phyloP scores from a whole-genome alignment of 1,140 invertebrate species.

The Brachionus manjavacas region DNA sequence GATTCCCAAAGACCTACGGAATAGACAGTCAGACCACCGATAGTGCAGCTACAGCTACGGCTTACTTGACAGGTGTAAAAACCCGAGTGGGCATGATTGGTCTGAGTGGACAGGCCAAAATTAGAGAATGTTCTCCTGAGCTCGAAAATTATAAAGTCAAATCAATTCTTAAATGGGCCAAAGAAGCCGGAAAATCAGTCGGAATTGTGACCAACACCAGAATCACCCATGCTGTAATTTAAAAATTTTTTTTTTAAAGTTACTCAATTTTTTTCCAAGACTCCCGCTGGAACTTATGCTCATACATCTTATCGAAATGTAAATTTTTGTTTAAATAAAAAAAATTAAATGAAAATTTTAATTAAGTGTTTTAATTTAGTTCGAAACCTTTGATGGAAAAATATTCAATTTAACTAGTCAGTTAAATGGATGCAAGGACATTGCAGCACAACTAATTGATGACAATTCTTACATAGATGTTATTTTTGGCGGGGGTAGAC shows the following conservation, averaged over 20 bases:
- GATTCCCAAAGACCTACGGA: slow-evolving; percentile 72
- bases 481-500: slow-evolving; percentile 31
- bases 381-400: slow-evolving; percentile 50
- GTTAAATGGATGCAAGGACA: slow-evolving; percentile 56
- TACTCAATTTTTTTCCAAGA: slow-evolving; percentile 50
- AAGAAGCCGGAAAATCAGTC: slow-evolving; percentile 62
- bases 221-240: slow-evolving; percentile 70
- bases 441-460: slow-evolving; percentile 52
- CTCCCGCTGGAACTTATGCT: slow-evolving; percentile 75
- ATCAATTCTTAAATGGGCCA: slow-evolving; percentile 26
- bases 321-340: background rate
- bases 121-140: background rate
- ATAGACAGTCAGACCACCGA: slow-evolving; percentile 80
- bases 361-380: slow-evolving; percentile 46
- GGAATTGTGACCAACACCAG: slow-evolving; percentile 81
- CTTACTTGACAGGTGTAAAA: slow-evolving; percentile 78
- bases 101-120: slow-evolving; percentile 62
- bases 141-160: background rate
- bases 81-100: slow-evolving; percentile 73
- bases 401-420: slow-evolving; percentile 34
- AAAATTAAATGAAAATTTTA: background rate
- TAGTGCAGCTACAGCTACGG: slow-evolving; percentile 82
- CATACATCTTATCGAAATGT: slow-evolving; percentile 54
- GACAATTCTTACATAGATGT: slow-evolving; percentile 43
- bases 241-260: background rate